Evolutionary conservation across 2,113 vertebrate genomes (phyloP).

Genomic region (Lipotes vexillifer): DNA sequence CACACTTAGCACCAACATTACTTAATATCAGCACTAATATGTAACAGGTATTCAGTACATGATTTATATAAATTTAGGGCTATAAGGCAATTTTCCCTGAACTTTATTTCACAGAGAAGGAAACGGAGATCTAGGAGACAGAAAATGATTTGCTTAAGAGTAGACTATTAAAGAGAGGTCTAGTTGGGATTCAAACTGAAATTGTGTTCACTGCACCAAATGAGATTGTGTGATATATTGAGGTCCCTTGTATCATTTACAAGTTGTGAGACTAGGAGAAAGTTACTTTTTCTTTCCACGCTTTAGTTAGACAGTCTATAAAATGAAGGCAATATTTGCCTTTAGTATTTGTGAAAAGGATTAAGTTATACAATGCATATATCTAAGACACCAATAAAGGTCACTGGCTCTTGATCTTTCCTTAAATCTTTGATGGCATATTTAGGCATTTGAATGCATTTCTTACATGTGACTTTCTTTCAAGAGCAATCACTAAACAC

Average conservation of each 20-base stretch:
- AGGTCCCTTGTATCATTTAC: not conserved
- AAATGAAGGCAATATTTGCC: not conserved
- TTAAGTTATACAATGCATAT: not conserved
- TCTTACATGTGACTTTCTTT: conserved; percentile 15
- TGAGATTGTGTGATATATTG: not conserved
- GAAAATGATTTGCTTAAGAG: not conserved
- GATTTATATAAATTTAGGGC: not conserved
- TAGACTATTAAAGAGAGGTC: not conserved
- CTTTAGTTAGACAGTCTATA: not conserved
- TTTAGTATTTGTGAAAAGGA: conserved; percentile 2
- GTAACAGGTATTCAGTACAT: not conserved
- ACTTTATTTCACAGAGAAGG: not conserved
- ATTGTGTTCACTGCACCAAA: not conserved
- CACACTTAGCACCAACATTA: not conserved
- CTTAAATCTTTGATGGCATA: not conserved
- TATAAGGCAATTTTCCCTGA: not conserved
- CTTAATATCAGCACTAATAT: not conserved
- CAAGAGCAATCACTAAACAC: not conserved
- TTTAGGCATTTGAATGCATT: not conserved
- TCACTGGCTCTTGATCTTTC: not conserved
- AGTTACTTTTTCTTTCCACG: conserved; percentile 6
- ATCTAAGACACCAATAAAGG: conserved; percentile 12
- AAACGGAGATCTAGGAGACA: not conserved
- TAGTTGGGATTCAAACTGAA: not conserved
- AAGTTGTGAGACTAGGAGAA: not conserved